These are phyloP conservation scores for Cephalotes varians DNA, from an alignment of 2,888 invertebrate genomes.

Conservation along the genomic window DNA sequence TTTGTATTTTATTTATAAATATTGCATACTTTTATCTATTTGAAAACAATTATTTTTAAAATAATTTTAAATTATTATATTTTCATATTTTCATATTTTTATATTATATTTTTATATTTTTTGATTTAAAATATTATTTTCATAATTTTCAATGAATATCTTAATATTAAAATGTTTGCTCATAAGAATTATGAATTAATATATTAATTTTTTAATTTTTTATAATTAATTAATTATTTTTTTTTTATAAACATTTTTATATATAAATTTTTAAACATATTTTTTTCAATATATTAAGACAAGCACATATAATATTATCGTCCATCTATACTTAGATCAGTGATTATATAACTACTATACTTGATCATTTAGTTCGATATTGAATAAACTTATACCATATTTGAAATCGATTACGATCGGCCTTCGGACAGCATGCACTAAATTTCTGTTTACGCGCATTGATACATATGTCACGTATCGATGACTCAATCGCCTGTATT, in stretches of 20 bases:
- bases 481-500: slow-evolving; percentile 73
- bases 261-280: background rate
- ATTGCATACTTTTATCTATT: background rate
- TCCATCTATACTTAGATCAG: background rate
- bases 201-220: no score
- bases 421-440: slow-evolving; percentile 66
- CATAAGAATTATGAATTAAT: background rate
- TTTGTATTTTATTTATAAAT: background rate
- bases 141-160: background rate
- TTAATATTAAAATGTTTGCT: background rate
- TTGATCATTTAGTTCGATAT: background rate
- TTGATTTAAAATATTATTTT: slow-evolving; percentile 2
- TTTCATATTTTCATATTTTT: background rate
- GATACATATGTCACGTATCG: slow-evolving; percentile 72
- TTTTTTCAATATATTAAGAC: background rate
- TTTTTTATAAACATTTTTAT: no score
- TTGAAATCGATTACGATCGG: slow-evolving; percentile 64
- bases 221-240: no score
- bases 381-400: slow-evolving; percentile 53
- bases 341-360: slow-evolving; percentile 11
- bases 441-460: slow-evolving; percentile 66
- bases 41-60: background rate
- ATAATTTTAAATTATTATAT: background rate
- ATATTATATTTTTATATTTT: background rate
- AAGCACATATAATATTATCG: background rate